Evolutionary conservation across 2,888 invertebrate genomes (phyloP), one percentile per base, ranked within the genome.

Genomic region (Phytoseiulus persimilis): DNA sequence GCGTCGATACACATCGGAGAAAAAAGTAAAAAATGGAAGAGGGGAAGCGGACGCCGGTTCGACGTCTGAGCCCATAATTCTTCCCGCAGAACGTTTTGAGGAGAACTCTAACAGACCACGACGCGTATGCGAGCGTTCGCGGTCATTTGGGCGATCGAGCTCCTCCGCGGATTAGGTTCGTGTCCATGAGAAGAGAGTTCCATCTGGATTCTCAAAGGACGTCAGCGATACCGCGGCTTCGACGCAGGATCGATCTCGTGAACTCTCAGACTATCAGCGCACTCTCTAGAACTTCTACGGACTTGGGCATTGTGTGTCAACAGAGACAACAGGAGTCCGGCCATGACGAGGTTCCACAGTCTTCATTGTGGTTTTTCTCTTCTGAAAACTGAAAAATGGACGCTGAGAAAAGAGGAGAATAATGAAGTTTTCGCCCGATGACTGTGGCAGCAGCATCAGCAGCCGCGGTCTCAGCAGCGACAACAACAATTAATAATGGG

Each of bases 401-500:
- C 18, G 65, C 65, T 65, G 65, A 65, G 65, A 65, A 65, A 65
- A 39, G 18, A 65, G 28, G 18, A 65, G 65, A 65, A 65, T 65
- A 65, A 65, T 65, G 65, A 65, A 65, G 5, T 65, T 39, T 65
- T 28, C 65, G 18, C 28, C 65, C 28, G 18, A 65, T 65, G 65
- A 23, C 65, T 65, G 65, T 28, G 18, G 65, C 18, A 18, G 28
- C 65, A 65, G 65, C 65, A 18, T 18, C 65, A 39, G 39, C 5
- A 39, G 39, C 39, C 39, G 39, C 39, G 39, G 65, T 23, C 65
- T 1, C 65, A 65, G 65, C 65, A 65, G 18, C 65, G 65, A 65
- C 65, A 65, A 65, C 65, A 65, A 65, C 65, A 65, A 65, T 65
- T 65, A 65, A 65, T 65, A 65, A 65, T 65, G 65, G 65, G 65